Percentiles rank a stretch among this genome's conserved stretches.
Conservation (phyloP, 2,797 vertebrate genomes). For the Acipenser transmontanus region DNA sequence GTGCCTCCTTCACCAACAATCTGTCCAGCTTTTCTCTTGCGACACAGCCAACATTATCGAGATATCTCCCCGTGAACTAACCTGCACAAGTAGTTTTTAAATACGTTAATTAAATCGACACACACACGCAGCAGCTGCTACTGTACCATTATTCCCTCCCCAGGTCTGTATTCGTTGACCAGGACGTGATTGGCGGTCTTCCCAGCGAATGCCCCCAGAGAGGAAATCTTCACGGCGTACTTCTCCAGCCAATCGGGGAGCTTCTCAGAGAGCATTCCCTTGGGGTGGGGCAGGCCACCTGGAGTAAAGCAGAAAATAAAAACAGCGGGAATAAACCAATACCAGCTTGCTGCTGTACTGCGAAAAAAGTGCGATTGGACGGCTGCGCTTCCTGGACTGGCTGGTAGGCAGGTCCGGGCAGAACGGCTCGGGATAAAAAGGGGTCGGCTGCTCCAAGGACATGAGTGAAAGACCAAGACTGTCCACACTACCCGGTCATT, state of each 20-base stretch:
- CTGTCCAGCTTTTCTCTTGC: no score
- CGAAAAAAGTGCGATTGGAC: no score
- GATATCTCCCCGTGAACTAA: background rate
- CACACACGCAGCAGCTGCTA: background rate
- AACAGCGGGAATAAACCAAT: background rate
- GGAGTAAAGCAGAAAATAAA: conserved; percentile 10
- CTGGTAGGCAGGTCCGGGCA: no score
- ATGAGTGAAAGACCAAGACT: no score
- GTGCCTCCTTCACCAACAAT: no score
- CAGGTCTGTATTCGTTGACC: conserved; percentile 81
- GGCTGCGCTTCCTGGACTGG: no score
- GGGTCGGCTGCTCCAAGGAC: no score
- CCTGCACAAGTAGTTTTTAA: background rate
- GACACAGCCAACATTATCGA: background rate
- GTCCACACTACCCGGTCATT: no score
- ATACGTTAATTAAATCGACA: background rate
- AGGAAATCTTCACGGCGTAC: conserved; percentile 70
- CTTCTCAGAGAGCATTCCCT: conserved; percentile 75
- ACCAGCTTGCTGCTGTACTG: background rate
- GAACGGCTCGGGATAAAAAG: no score
- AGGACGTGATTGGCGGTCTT: conserved; percentile 78
- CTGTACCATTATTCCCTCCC: conserved; percentile 81
- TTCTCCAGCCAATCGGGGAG: conserved; percentile 74
- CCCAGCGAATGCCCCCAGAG: conserved; percentile 68
- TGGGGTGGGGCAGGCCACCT: conserved; percentile 75